Evolutionary conservation across 1,140 invertebrate genomes (phyloP).

Genomic region (Pomacea maculata): DNA sequence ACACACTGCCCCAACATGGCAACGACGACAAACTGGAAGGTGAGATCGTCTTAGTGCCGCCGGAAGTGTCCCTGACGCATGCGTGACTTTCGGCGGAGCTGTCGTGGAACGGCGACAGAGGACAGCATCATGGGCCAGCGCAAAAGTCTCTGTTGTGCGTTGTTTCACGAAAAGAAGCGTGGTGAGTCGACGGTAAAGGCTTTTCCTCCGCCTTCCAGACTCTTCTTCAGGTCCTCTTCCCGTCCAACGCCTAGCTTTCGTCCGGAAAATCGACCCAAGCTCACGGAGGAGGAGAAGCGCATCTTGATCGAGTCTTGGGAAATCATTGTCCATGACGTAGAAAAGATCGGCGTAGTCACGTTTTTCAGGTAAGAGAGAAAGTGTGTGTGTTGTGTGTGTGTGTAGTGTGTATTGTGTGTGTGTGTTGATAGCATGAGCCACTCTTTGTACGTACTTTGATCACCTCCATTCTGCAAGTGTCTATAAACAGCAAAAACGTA

Average conservation of each 20-base stretch:
- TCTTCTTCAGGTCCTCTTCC: conserved; percentile 14
- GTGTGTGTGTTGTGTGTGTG: too few species aligned
- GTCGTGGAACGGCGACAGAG: too few species aligned
- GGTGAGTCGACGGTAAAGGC: background rate
- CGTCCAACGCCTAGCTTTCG: conserved; percentile 6
- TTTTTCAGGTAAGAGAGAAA: conserved; percentile 64
- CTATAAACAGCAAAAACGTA: too few species aligned
- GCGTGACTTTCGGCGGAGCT: too few species aligned
- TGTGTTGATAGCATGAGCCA: background rate
- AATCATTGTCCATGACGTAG: conserved; percentile 67
- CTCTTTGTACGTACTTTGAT: background rate
- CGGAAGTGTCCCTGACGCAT: too few species aligned
- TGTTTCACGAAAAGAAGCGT: too few species aligned
- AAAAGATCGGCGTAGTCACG: conserved; percentile 70
- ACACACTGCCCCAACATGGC: too few species aligned
- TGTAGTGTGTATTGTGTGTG: background rate
- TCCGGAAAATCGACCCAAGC: conserved; percentile 29
- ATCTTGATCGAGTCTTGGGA: conserved; percentile 67
- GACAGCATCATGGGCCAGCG: background rate
- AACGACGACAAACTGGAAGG: too few species aligned
- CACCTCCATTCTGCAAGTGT: background rate
- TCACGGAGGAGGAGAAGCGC: conserved; percentile 65
- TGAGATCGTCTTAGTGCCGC: too few species aligned
- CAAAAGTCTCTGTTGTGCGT: background rate
- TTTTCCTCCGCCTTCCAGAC: conserved; percentile 26